Evolutionary conservation across 2,113 vertebrate genomes (phyloP), one percentile per base, ranked within the genome.

Genomic region (Percina caprodes): DNA sequence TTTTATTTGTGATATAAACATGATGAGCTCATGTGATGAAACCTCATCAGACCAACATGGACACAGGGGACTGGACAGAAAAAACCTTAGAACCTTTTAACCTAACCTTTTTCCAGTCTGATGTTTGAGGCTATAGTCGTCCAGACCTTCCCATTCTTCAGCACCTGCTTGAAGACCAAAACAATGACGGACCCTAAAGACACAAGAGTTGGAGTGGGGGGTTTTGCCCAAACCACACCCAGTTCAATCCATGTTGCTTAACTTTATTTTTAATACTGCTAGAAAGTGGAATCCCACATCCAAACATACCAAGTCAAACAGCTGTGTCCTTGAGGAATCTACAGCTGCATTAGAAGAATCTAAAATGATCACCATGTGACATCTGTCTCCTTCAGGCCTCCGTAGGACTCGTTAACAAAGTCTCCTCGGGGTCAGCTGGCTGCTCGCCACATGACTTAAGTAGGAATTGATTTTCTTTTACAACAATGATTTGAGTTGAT

Each of bases 321-420:
- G 35, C 74, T 67, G 69, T 23, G 52, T 77, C 45, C 9, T n/a
- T 51, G 60, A 69, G 61, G 84, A 74, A 84, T 81, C 65, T 75
- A 66, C 80, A 80, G 76, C 84, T 74, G 82, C 33, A 24, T 1
- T 12, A 1, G 59, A 39, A 68, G n/a, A 35, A 30, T 69, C 39
- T 62, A 55, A 77, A 83, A 75, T 5, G 42, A 48, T 73, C 78
- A 65, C 26, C 24, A 16, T 13, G n/a, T 46, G 26, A 51, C 59
- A 48, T 68, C 49, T 75, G 46, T 30, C 62, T 46, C 24, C 35
- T 70, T 45, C 19, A 42, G 24, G 46, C 58, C 42, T 52, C 60
- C 6, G 23, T 30, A 10, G 9, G 33, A 18, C 13, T 45, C 30
- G 11, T 21, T 48, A 33, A 65, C 6, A 11, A 48, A 21, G 26